Percentiles rank a stretch among this genome's conserved stretches.
These are phyloP conservation scores for Drosophila micromelanica DNA, from an alignment of 1,140 invertebrate species.

Conservation along the genomic window DNA sequence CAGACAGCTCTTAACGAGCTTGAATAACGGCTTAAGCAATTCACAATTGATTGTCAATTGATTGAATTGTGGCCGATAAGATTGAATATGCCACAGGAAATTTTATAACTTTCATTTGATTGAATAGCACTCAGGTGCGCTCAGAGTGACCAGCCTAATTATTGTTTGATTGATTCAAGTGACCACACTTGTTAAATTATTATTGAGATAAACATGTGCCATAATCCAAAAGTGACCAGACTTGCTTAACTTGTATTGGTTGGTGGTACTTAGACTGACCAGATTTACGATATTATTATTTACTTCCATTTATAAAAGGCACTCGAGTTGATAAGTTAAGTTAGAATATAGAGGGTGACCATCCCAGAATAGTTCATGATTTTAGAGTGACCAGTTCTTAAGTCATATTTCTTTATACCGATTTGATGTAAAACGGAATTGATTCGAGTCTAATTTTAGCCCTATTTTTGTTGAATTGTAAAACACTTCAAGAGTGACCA, in stretches of 20 bases:
- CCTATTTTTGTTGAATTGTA: too few relatives aligned
- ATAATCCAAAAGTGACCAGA: too few relatives aligned
- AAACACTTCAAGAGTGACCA: too few relatives aligned
- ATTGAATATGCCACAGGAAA: constrained; percentile 3
- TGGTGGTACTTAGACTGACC: not conserved
- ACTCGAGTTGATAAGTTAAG: too few relatives aligned
- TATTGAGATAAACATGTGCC: not conserved
- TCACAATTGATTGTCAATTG: constrained; percentile 3
- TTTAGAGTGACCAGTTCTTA: too few relatives aligned
- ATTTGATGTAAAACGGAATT: too few relatives aligned
- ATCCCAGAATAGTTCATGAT: too few relatives aligned
- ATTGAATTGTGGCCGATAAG: not conserved
- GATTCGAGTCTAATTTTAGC: too few relatives aligned
- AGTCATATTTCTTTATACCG: too few relatives aligned
- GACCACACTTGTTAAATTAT: not conserved
- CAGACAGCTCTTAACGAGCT: constrained; percentile 24
- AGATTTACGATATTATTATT: not conserved
- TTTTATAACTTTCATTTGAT: not conserved
- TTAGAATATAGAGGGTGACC: too few relatives aligned
- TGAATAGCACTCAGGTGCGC: constrained; percentile 1
- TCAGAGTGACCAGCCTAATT: not conserved
- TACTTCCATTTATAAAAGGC: too few relatives aligned
- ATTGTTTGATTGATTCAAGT: not conserved
- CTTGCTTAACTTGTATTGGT: too few relatives aligned
- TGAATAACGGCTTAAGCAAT: not conserved